Percentiles rank a stretch among this genome's conserved stretches.
Conservation (phyloP, 2,113 vertebrate genomes). For the Leucopternis melanops region DNA sequence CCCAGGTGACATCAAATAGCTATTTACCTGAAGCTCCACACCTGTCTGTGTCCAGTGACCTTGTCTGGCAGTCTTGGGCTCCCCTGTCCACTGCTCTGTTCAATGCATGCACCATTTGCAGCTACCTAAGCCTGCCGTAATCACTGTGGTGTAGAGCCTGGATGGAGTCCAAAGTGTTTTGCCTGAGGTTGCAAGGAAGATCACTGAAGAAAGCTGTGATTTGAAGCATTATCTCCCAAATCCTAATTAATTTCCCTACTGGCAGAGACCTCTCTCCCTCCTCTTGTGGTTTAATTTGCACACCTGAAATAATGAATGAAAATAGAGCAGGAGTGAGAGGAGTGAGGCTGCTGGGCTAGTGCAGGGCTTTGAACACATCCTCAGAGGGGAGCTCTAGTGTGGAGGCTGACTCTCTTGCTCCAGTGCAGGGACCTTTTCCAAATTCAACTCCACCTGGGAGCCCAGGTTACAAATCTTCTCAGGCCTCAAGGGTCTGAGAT, state of each 20-base stretch:
- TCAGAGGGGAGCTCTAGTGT: background rate
- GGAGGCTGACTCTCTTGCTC: background rate
- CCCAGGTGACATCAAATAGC: background rate
- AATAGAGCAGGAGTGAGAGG: background rate
- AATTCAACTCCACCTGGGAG: background rate
- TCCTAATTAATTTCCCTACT: conserved; percentile 39
- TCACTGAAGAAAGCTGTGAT: conserved; percentile 29
- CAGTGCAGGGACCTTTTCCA: background rate
- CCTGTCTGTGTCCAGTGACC: background rate
- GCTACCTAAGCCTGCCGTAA: background rate
- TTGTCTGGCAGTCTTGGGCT: background rate
- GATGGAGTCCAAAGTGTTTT: background rate
- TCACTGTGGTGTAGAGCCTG: background rate
- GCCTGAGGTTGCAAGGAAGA: background rate
- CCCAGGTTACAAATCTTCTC: background rate
- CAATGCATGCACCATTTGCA: background rate
- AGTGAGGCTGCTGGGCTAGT: background rate
- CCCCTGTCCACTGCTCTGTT: background rate
- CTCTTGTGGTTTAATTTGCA: conserved; percentile 34
- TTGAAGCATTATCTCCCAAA: conserved; percentile 15
- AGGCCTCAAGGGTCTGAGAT: background rate
- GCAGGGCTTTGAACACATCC: background rate
- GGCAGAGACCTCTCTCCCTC: background rate
- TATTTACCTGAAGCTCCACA: background rate
- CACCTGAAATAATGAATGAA: conserved; percentile 41